Evolutionary conservation across 1,140 invertebrate genomes (phyloP), one percentile per base, ranked within the genome.

Genomic region (Mya arenaria): DNA sequence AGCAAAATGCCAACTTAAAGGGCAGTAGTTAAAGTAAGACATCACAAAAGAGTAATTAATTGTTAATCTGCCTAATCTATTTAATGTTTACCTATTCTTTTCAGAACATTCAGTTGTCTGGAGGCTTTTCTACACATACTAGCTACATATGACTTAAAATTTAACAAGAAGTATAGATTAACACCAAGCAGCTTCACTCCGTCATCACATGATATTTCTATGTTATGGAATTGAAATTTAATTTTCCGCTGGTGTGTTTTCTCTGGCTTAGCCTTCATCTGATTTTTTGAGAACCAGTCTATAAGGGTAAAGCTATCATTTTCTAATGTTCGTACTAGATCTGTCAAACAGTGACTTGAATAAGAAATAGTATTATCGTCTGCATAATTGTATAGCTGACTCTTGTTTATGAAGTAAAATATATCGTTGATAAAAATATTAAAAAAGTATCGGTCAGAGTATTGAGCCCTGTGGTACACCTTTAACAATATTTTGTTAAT

Each of bases 11-110:
- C 69, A 72, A 10, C 3, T 72, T 3, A 72, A 30, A 34, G 69
- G 69, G 37, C 69, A 72, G 30, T 58, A 72, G 58, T 72, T 55
- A 36, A 72, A 72, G 48, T 72, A 56, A 34, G 69, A 56, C 69
- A 72, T 72, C 1, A 72, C 48, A 72, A 72, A 72, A 36, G 48
- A 72, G 34, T 72, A 72, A 37, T n/a, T n/a, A n/a, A 72, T 56
- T 4, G 39, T 52, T 5, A 52, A 13, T 52, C 39, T 52, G 15
- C 69, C 30, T 58, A 56, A 34, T 56, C 52, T 58, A 36, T 72
- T 56, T 2, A 72, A 72, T 72, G 69, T 56, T 32, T 56, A 36
- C 69, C 69, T 6, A 72, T 4, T 34, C 69, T 72, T 13, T 72
- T 36, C 25, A 72, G 37, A 2, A 56, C 69, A 56, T 72, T 55